phyloP scores from a whole-genome alignment of 2,113 vertebrate species.

The Butastur rufipennis region DNA sequence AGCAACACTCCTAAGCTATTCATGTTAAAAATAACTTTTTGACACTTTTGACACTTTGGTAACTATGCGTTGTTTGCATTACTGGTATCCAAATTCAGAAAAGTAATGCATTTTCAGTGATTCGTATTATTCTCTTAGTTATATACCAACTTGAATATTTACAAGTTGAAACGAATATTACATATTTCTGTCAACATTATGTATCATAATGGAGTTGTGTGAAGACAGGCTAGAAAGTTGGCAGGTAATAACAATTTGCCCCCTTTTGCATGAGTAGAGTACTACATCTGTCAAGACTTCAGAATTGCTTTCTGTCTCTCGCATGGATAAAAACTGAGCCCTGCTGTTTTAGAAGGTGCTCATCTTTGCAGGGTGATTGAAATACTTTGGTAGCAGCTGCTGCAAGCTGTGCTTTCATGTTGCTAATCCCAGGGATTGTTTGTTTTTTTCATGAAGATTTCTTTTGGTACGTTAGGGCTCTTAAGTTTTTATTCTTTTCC shows the following conservation, averaged over 20 bases:
- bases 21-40: neutral
- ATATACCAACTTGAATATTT: neutral
- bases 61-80: neutral
- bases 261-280: neutral
- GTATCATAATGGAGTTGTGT: neutral
- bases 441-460: neutral
- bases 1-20: neutral
- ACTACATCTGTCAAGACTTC: neutral
- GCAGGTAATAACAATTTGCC: neutral
- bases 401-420: neutral
- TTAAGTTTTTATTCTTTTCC: neutral
- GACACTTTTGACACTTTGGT: neutral
- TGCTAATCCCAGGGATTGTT: neutral
- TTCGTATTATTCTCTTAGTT: neutral
- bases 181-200: neutral
- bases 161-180: neutral
- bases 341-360: neutral
- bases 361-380: neutral
- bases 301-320: neutral
- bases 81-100: neutral
- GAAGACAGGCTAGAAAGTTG: neutral
- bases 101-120: neutral
- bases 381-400: slow-evolving; percentile 5
- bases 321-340: neutral
- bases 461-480: neutral